A percentile compares a stretch with the other conserved stretches of the same genome.
Evolutionary conservation across 2,113 vertebrate species (phyloP).

Genomic region (Mustelus asterias): DNA sequence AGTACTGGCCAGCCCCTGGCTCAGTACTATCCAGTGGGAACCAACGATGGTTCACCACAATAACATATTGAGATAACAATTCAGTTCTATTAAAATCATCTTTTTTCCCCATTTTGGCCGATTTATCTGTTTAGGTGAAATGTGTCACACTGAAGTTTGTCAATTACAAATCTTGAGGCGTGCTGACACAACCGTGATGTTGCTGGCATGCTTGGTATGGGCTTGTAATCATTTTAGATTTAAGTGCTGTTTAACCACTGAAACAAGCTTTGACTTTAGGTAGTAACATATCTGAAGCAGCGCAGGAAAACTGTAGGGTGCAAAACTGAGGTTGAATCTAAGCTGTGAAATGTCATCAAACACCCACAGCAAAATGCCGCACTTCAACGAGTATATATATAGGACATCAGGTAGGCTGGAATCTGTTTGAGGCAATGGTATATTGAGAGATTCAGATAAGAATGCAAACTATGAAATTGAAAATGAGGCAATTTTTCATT

Average conservation of each 20-base stretch:
- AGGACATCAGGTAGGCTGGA: neutral
- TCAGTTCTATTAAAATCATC: neutral
- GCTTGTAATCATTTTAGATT: neutral
- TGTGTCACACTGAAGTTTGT: neutral
- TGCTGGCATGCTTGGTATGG: neutral
- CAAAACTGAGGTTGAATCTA: neutral
- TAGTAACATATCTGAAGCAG: neutral
- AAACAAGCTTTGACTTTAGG: neutral
- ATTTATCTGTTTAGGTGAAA: neutral
- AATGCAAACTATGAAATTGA: neutral
- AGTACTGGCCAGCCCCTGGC: too few relatives aligned
- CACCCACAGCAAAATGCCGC: neutral
- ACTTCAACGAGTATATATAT: neutral
- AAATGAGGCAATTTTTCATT: neutral
- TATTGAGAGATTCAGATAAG: neutral
- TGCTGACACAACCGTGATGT: neutral
- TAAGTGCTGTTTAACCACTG: neutral
- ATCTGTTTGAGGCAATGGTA: neutral
- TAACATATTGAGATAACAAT: neutral
- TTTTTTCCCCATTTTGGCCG: neutral
- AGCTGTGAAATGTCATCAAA: neutral
- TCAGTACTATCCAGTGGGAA: too few relatives aligned
- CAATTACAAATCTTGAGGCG: neutral
- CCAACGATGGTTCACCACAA: too few relatives aligned
- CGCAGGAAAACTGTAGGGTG: neutral